Evolutionary conservation across 2,888 invertebrate species (phyloP).

Genomic region (Sarcophaga variegata): DNA sequence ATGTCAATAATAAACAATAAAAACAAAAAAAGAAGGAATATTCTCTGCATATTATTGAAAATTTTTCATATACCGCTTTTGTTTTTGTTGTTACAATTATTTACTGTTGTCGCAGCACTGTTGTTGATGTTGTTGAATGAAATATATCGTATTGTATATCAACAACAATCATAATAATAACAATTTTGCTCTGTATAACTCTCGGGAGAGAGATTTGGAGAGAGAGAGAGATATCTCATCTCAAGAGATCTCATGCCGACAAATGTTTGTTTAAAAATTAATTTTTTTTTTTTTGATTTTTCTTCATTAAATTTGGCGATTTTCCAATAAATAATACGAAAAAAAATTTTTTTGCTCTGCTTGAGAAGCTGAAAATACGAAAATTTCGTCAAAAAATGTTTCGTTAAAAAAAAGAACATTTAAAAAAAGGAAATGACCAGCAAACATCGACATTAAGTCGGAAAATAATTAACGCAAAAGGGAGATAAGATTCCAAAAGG

Average conservation of each 20-base stretch:
- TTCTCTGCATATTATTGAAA: too few species aligned
- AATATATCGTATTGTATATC: neutral
- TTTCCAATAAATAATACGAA: constrained; percentile 46
- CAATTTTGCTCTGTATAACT: neutral
- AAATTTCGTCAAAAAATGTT: constrained; percentile 47
- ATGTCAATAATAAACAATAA: constrained; percentile 35
- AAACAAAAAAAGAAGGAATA: neutral
- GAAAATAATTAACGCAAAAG: constrained; percentile 46
- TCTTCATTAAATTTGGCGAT: constrained; percentile 52
- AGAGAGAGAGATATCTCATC: neutral
- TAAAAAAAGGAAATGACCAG: constrained; percentile 11
- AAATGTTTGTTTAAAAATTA: too few species aligned
- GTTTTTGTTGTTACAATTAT: neutral
- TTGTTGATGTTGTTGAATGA: neutral
- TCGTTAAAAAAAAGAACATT: neutral
- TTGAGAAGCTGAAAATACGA: constrained; percentile 49
- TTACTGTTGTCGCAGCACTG: neutral
- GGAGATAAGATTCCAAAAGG: constrained; percentile 5
- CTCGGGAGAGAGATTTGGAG: neutral
- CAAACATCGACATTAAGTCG: constrained; percentile 25
- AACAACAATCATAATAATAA: neutral
- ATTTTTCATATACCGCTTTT: too few species aligned
- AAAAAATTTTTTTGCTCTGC: constrained; percentile 23
- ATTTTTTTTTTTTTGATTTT: constrained; percentile 25
- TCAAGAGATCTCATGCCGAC: constrained; percentile 12